Evolutionary conservation across 2,888 invertebrate species (phyloP).

Genomic region (Pimpla rufipes): DNA sequence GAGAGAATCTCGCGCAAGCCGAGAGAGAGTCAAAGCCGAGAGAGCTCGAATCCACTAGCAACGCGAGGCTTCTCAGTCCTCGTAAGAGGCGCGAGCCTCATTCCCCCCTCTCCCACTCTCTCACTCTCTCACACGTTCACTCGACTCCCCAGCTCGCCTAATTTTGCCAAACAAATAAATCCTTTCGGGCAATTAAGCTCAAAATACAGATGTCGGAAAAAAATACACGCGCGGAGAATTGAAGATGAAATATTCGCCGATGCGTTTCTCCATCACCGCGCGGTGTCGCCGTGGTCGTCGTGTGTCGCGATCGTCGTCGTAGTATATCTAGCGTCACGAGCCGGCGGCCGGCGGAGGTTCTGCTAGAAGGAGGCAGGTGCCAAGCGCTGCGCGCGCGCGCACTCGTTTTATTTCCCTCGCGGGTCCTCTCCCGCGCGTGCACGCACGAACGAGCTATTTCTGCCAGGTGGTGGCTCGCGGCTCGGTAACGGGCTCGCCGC

Average conservation of each 20-base stretch:
- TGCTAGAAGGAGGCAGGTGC: slow-evolving; percentile 75
- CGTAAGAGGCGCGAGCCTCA: neutral
- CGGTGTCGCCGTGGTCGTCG: too few relatives aligned
- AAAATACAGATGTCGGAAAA: neutral
- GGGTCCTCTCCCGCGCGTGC: slow-evolving; percentile 67
- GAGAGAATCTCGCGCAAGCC: slow-evolving; percentile 45
- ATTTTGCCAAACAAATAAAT: too few relatives aligned
- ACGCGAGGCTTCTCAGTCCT: neutral
- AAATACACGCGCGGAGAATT: neutral
- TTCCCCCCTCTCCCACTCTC: neutral
- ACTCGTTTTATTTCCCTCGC: slow-evolving; percentile 72
- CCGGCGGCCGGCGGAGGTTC: neutral
- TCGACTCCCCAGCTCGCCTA: too few relatives aligned
- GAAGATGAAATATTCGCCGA: too few relatives aligned
- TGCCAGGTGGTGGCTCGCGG: slow-evolving; percentile 78
- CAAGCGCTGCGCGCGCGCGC: too few relatives aligned
- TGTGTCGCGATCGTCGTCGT: neutral
- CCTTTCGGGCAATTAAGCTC: too few relatives aligned
- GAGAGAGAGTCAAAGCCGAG: neutral
- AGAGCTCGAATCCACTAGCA: neutral
- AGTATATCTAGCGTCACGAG: slow-evolving; percentile 30
- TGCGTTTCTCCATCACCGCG: too few relatives aligned
- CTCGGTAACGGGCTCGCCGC: slow-evolving; percentile 71
- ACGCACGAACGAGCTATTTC: slow-evolving; percentile 78
- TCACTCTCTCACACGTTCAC: too few relatives aligned